Conservation (phyloP, 2,888 invertebrate genomes). For the Cerastoderma edule region DNA sequence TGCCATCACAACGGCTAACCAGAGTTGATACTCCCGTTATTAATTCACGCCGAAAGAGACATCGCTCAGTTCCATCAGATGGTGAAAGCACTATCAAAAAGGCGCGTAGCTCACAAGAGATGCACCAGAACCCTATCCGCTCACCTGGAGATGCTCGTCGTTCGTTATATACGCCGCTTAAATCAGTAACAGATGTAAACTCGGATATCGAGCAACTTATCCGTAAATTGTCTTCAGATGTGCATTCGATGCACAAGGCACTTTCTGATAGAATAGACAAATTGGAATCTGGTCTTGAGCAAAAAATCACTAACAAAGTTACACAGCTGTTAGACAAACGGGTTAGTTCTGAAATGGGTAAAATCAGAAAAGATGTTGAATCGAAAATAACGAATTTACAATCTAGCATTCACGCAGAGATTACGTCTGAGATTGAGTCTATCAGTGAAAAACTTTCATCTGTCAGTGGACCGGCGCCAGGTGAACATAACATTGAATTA, state of each 20-base stretch:
- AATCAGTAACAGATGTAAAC: neutral
- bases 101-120: neutral
- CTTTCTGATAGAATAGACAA: conserved; percentile 20
- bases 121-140: neutral
- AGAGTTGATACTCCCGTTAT: conserved; percentile 11
- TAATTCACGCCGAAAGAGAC: neutral
- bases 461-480: neutral
- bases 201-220: neutral
- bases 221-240: conserved; percentile 1
- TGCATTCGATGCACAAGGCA: conserved; percentile 10
- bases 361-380: conserved; percentile 20
- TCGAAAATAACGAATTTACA: neutral
- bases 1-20: neutral
- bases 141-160: neutral
- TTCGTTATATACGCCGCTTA: neutral
- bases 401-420: conserved; percentile 13
- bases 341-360: conserved; percentile 17
- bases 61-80: conserved; percentile 2
- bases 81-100: neutral
- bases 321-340: conserved; percentile 25
- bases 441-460: conserved; percentile 11
- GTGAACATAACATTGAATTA: neutral
- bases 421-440: neutral
- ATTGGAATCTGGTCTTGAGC: conserved; percentile 24
- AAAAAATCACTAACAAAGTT: conserved; percentile 17